Evolutionary conservation across 2,888 invertebrate genomes (phyloP), one percentile per base, ranked within the genome.

Genomic region (Drosophila meridiana): DNA sequence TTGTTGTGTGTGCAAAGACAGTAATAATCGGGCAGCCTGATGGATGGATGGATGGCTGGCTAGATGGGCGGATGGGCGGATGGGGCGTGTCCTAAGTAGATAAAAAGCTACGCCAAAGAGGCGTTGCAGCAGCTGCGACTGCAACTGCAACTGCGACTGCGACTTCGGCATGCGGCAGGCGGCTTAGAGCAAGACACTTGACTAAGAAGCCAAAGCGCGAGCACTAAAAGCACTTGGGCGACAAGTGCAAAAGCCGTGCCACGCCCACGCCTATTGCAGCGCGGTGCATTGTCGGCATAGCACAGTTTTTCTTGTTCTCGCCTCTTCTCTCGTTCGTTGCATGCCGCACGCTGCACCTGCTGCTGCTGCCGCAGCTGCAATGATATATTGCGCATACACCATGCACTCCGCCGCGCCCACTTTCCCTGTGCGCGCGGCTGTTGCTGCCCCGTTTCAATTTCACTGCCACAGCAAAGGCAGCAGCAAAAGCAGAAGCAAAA

Each of bases 321-420:
- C 50, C 57, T 43, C 32, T 40, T 28, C 30, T 55, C 13, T 20
- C 4, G 1, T 11, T 20, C 34, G 52, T 11, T 20, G 52, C 52
- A 52, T 20, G 52, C 32, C 52, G 34, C 52, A 52, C 11, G 20
- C 40, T 55, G 40, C 55, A 64, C 48, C 65, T 66, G 67, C 67
- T 64, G 57, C 69, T 45, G 52, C 38, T 34, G 26, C 52, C 14
- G 28, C 32, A 30, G 47, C 59, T 52, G 52, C 61, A 38, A 50
- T 75, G 65, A 85, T 69, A 84, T 84, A 89, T 87, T 87, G 82
- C 87, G 80, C 87, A 89, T 87, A 87, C 87, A 82, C 85, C 82
- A 68, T 30, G 76, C 61, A 9, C 70, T 30, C 64, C 79, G 72
- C 69, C 79, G 42, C 66, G 80, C 48, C 69, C 77, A 80, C 78